Evolutionary conservation across 2,797 vertebrate genomes (phyloP).

Genomic region (Lepilemur ruficaudatus): DNA sequence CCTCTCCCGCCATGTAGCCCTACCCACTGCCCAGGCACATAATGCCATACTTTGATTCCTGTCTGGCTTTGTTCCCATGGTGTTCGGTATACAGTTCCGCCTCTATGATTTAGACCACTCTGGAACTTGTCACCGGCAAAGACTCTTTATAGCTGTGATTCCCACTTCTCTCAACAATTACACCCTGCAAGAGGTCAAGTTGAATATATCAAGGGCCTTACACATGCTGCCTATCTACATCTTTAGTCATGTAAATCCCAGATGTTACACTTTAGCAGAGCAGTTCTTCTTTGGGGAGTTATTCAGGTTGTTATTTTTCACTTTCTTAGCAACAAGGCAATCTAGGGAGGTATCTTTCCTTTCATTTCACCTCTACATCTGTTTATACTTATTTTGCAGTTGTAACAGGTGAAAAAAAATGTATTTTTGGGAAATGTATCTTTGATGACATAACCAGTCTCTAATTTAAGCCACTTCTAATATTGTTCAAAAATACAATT

Average conservation of each 20-base stretch:
- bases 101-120: slow-evolving; percentile 57
- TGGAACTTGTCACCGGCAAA: slow-evolving; percentile 50
- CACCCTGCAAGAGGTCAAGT: slow-evolving; percentile 4
- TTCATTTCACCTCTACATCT: neutral
- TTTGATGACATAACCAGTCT: neutral
- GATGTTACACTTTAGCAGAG: neutral
- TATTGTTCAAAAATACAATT: neutral
- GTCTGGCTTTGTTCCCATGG: slow-evolving; percentile 60
- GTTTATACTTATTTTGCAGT: neutral
- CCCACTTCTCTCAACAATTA: slow-evolving; percentile 56
- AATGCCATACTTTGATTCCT: slow-evolving; percentile 61
- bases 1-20: neutral
- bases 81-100: neutral
- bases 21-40: slow-evolving; percentile 36
- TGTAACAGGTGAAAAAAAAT: neutral
- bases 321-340: neutral
- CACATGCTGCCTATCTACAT: neutral
- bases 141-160: slow-evolving; percentile 48
- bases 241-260: slow-evolving; percentile 1
- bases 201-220: slow-evolving; percentile 18
- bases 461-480: neutral
- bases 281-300: neutral
- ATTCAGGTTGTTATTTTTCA: slow-evolving; percentile 2
- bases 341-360: neutral
- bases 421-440: neutral